phyloP scores from a whole-genome alignment of 1,140 invertebrate genomes.

The Pseudomyrmex cubaensis region DNA sequence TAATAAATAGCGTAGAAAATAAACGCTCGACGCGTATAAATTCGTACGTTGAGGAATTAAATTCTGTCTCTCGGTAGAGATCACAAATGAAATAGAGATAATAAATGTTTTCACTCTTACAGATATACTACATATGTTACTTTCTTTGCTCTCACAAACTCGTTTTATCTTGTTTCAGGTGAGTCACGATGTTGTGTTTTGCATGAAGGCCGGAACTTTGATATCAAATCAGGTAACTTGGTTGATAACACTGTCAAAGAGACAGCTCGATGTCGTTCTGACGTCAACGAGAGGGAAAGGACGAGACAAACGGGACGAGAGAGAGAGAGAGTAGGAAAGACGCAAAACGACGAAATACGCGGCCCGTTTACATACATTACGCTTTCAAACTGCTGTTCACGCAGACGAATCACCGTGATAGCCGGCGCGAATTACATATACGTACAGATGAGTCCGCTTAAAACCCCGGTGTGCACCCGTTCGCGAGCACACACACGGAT shows the following conservation, averaged over 20 bases:
- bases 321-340: not conserved
- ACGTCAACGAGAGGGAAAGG: not conserved
- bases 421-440: slow-evolving; percentile 42
- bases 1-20: slow-evolving; percentile 1
- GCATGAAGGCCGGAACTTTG: too few relatives aligned
- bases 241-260: not conserved
- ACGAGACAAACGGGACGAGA: not conserved
- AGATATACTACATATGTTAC: too few relatives aligned
- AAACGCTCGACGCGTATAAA: not conserved
- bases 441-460: slow-evolving; percentile 38
- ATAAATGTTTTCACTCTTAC: too few relatives aligned
- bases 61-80: slow-evolving; percentile 1
- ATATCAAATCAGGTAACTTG: slow-evolving; percentile 7
- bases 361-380: slow-evolving; percentile 55
- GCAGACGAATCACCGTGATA: slow-evolving; percentile 64
- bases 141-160: not conserved
- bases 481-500: not conserved
- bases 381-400: slow-evolving; percentile 41
- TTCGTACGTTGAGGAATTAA: not conserved
- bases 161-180: slow-evolving; percentile 57
- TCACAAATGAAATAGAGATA: not conserved
- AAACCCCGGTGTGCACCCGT: slow-evolving; percentile 19
- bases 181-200: not conserved
- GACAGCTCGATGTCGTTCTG: not conserved
- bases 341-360: slow-evolving; percentile 1